Conservation (phyloP, 2,797 vertebrate genomes). For the Poecilia wingei region DNA sequence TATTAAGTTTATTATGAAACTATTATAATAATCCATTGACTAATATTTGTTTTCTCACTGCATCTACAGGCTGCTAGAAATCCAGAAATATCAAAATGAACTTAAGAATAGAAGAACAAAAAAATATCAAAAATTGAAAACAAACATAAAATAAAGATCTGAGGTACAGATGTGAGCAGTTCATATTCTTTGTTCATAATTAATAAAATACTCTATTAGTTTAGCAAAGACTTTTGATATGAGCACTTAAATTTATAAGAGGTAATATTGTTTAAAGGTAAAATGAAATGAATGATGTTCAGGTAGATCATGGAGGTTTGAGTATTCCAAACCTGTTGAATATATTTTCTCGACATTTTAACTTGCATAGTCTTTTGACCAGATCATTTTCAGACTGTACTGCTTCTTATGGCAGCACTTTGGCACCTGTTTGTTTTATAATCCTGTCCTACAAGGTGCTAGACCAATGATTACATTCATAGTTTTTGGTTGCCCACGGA, state of each 20-base stretch:
- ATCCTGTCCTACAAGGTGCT: constrained; percentile 42
- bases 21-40: not conserved
- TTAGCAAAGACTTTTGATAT: not conserved
- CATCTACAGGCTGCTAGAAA: not conserved
- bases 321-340: constrained; percentile 29
- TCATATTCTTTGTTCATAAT: not conserved
- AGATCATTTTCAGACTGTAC: constrained; percentile 15
- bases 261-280: not conserved
- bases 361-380: not conserved
- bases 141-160: not conserved
- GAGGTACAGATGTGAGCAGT: not conserved
- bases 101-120: not conserved
- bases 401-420: constrained; percentile 37
- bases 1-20: not conserved
- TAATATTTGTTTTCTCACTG: not conserved
- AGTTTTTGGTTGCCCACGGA: constrained; percentile 47
- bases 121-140: too few species aligned
- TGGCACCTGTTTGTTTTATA: constrained; percentile 39
- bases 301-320: not conserved
- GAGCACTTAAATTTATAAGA: not conserved
- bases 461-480: constrained; percentile 44
- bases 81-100: not conserved
- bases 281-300: not conserved
- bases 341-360: constrained; percentile 19
- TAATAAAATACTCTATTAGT: not conserved